Percentiles rank a stretch among this genome's conserved stretches.
Conservation (phyloP, 2,888 invertebrate genomes). For the Erannis defoliaria region DNA sequence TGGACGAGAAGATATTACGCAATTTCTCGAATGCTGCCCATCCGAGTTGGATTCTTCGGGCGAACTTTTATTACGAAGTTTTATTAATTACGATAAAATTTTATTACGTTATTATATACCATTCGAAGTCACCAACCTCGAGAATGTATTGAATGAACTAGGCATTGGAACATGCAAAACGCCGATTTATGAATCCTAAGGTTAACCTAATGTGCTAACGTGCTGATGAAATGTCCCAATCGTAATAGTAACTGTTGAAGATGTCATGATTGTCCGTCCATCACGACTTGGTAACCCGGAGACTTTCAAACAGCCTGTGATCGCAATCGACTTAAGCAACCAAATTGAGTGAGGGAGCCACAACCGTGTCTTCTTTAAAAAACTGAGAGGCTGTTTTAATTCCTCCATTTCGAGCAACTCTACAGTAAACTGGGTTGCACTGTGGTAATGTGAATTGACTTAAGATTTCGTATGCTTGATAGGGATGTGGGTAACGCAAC, state of each 20-base stretch:
- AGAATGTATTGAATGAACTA: no score
- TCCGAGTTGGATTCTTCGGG: no score
- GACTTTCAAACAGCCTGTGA: conserved; percentile 26
- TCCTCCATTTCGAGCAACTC: background rate
- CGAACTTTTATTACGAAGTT: no score
- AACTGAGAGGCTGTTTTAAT: background rate
- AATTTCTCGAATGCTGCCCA: no score
- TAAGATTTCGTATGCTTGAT: conserved; percentile 21
- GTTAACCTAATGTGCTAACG: background rate
- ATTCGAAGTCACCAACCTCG: no score
- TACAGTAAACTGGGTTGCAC: background rate
- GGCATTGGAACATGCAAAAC: no score
- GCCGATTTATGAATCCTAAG: no score
- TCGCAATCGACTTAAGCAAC: conserved; percentile 11
- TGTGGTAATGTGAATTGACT: conserved; percentile 14
- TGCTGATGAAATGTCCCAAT: background rate
- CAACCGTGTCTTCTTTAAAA: background rate
- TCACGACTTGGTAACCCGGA: conserved; percentile 17
- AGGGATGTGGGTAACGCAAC: conserved; percentile 12
- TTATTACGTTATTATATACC: no score
- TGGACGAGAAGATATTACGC: no score
- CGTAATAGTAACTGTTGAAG: background rate
- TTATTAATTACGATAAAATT: no score
- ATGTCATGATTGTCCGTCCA: conserved; percentile 13
- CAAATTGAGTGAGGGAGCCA: background rate